Evolutionary conservation across 2,888 invertebrate species (phyloP), one percentile per base, ranked within the genome.

Genomic region (Argyra leucocephala): DNA sequence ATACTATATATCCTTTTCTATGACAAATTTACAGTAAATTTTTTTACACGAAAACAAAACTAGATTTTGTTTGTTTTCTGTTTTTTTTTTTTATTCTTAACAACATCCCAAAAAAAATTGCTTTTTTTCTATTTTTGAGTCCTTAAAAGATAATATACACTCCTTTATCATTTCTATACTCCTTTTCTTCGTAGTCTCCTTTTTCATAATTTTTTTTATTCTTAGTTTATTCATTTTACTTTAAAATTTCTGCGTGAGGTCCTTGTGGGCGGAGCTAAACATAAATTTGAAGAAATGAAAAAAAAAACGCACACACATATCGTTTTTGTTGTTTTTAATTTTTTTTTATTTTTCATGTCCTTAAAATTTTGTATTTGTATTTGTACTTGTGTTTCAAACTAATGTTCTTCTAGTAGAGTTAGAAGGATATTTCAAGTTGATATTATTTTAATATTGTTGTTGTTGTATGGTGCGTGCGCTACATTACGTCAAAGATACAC

Each of bases 381-480:
- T 9, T 48, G 48, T 48, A 48, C n/a, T 48, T 48, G 48, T 9
- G n/a, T 48, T 12, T n/a, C 12, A 48, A 9, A n/a, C 12, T 2
- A 12, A 48, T 4, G 12, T 31, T 48, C 48, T 48, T 48, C 18
- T 18, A 48, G n/a, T n/a, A n/a, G 12, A 48, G 9, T 48, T 37
- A 18, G 1, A 18, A 48, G 5, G 12, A 6, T 18, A 12, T 15
- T 48, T 48, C 18, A 48, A 48, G 1, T 48, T 48, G 12, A 18
- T 48, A 5, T 48, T 48, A 18, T 48, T 9, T 48, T n/a, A 10
- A 31, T 31, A 18, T n/a, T 31, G 31, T 6, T 7, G 2, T 31
- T 31, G 31, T 31, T n/a, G 57, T 57, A 22, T 9, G 59, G 23
- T 59, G 59, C 59, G 59, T 59, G 59, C 59, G 59, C 59, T 59